phyloP scores from a whole-genome alignment of 2,113 vertebrate species.

The Amblyopsis rosae region DNA sequence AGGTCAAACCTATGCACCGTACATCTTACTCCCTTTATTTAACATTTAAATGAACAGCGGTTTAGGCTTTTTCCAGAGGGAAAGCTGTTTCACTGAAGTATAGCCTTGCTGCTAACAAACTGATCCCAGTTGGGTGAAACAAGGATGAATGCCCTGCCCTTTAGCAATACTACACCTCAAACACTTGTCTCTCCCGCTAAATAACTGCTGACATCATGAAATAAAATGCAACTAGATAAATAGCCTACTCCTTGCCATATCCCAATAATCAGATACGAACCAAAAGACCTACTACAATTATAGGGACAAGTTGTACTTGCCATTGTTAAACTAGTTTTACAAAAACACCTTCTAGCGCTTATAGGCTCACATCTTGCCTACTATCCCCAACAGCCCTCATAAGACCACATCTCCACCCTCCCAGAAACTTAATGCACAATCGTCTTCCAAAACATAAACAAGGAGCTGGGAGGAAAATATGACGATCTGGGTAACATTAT shows the following conservation, averaged over 20 bases:
- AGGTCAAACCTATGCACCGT: conserved; percentile 32
- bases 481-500: too few species aligned
- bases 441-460: too few species aligned
- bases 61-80: conserved; percentile 33
- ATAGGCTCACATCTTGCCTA: too few species aligned
- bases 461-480: background rate
- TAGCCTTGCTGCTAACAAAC: conserved; percentile 17
- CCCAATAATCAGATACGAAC: conserved; percentile 41
- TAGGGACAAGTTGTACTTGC: too few species aligned
- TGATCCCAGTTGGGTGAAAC: conserved; percentile 18
- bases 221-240: conserved; percentile 9
- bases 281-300: conserved; percentile 27
- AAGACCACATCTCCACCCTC: too few species aligned
- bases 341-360: too few species aligned
- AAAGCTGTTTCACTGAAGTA: conserved; percentile 19
- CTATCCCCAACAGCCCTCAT: too few species aligned
- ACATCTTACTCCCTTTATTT: conserved; percentile 15
- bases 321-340: too few species aligned
- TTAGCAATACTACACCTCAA: conserved; percentile 10
- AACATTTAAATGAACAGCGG: conserved; percentile 32
- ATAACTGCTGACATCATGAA: conserved; percentile 20
- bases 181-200: conserved; percentile 4
- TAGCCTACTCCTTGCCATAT: conserved; percentile 17
- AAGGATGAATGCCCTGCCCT: conserved; percentile 7
- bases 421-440: too few species aligned